A percentile compares a stretch with the other conserved stretches of the same genome.
Evolutionary conservation across 2,888 invertebrate species (phyloP).

Genomic region (Agrochola circellaris): DNA sequence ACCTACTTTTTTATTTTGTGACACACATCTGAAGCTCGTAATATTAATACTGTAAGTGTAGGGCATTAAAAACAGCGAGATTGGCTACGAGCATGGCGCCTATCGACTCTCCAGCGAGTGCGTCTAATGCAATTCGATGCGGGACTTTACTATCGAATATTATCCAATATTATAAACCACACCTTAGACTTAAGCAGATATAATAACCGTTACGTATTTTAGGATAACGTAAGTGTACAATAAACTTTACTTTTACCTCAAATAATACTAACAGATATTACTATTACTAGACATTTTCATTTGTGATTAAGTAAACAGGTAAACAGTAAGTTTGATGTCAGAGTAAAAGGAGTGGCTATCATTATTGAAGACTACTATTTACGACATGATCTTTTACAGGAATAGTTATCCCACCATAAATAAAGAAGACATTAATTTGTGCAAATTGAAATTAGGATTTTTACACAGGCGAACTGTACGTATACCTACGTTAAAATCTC

Average conservation of each 20-base stretch:
- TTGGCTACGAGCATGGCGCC: constrained; percentile 70
- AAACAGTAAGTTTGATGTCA: background rate
- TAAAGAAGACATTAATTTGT: background rate
- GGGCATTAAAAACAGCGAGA: constrained; percentile 63
- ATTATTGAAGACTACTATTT: background rate
- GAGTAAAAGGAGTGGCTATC: background rate
- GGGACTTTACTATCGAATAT: constrained; percentile 80
- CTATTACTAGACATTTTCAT: constrained; percentile 25
- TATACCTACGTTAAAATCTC: background rate
- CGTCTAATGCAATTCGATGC: constrained; percentile 82
- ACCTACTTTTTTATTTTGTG: background rate
- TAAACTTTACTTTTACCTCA: constrained; percentile 55
- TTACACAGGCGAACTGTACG: background rate
- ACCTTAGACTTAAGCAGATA: constrained; percentile 68
- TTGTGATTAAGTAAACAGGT: constrained; percentile 18
- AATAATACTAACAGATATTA: constrained; percentile 55
- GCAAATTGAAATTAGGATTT: background rate
- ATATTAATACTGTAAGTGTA: constrained; percentile 43
- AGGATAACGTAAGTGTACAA: constrained; percentile 62
- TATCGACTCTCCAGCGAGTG: constrained; percentile 69
- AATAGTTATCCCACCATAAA: background rate
- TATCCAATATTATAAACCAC: constrained; percentile 77
- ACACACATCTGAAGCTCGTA: constrained; percentile 8
- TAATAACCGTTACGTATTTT: constrained; percentile 64
- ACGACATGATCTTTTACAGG: background rate